Percentiles rank a stretch among this genome's conserved stretches.
These are phyloP conservation scores for Zygogramma bicolorata DNA, from an alignment of 2,888 invertebrate genomes.

Conservation along the genomic window DNA sequence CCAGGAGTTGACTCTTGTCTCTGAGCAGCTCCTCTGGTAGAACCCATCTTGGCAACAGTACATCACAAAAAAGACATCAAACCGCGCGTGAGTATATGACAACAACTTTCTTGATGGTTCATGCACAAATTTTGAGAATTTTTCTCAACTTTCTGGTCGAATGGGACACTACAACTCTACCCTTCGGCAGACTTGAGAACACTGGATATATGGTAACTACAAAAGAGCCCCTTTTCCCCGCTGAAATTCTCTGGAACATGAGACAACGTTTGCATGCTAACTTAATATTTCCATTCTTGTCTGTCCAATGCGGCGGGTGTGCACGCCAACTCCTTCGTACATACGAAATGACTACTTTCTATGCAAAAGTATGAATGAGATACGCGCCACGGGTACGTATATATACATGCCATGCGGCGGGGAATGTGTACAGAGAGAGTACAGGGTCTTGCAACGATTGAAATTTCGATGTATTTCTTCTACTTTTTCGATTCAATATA, in stretches of 20 bases:
- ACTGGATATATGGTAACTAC: constrained; percentile 69
- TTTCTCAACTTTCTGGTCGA: constrained; percentile 19
- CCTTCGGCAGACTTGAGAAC: constrained; percentile 68
- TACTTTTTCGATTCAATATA: too few species aligned
- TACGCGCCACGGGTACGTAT: constrained; percentile 66
- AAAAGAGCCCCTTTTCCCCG: constrained; percentile 64
- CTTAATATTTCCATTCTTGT: constrained; percentile 63
- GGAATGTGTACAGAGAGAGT: constrained; percentile 3
- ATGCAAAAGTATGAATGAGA: constrained; percentile 75
- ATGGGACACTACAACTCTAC: constrained; percentile 58
- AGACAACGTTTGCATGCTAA: constrained; percentile 69
- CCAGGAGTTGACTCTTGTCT: background rate
- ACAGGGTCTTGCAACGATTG: background rate
- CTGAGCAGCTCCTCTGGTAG: background rate
- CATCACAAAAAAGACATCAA: too few species aligned
- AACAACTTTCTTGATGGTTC: too few species aligned
- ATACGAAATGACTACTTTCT: constrained; percentile 71
- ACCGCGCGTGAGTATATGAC: background rate
- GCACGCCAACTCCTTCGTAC: constrained; percentile 63
- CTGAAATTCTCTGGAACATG: constrained; percentile 67
- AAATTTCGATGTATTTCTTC: too few species aligned
- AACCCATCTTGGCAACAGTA: background rate
- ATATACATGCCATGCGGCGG: constrained; percentile 59
- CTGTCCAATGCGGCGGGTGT: constrained; percentile 51
- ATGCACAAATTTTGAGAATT: background rate